Evolutionary conservation across 2,888 invertebrate genomes (phyloP).

Genomic region (Hesperia comma): DNA sequence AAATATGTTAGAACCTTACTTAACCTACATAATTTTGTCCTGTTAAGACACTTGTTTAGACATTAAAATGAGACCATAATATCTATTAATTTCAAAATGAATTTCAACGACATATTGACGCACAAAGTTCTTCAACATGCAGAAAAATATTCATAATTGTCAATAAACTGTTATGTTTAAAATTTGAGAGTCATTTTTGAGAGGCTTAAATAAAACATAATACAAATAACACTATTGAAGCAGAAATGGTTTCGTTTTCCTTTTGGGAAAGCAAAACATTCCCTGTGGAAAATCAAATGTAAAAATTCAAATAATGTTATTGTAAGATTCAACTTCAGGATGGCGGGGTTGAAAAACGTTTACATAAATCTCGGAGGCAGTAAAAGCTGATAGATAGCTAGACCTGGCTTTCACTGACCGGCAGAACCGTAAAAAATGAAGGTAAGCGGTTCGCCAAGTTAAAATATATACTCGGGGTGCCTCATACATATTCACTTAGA

Average conservation of each 20-base stretch:
- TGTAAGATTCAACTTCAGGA: conserved; percentile 13
- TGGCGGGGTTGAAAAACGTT: conserved; percentile 23
- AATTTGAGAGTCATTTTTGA: too few relatives aligned
- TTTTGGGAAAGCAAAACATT: neutral
- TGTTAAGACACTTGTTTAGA: too few relatives aligned
- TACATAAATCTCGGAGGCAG: conserved; percentile 35
- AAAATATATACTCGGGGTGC: conserved; percentile 37
- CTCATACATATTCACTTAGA: conserved; percentile 57
- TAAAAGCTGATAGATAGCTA: conserved; percentile 37
- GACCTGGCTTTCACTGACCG: conserved; percentile 36
- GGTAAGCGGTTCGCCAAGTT: conserved; percentile 31
- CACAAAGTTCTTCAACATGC: too few relatives aligned
- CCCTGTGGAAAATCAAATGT: neutral
- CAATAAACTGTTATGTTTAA: too few relatives aligned
- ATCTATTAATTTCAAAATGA: too few relatives aligned
- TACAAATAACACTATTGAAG: neutral
- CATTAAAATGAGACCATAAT: too few relatives aligned
- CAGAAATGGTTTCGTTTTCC: neutral
- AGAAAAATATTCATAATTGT: too few relatives aligned
- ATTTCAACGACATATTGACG: too few relatives aligned
- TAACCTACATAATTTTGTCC: too few relatives aligned
- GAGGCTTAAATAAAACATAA: too few relatives aligned
- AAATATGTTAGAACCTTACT: too few relatives aligned
- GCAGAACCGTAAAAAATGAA: conserved; percentile 35
- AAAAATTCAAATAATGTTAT: conserved; percentile 22